Base-by-base conservation (phyloP, 2,113 vertebrate species). In the Cettia cetti region DNA sequence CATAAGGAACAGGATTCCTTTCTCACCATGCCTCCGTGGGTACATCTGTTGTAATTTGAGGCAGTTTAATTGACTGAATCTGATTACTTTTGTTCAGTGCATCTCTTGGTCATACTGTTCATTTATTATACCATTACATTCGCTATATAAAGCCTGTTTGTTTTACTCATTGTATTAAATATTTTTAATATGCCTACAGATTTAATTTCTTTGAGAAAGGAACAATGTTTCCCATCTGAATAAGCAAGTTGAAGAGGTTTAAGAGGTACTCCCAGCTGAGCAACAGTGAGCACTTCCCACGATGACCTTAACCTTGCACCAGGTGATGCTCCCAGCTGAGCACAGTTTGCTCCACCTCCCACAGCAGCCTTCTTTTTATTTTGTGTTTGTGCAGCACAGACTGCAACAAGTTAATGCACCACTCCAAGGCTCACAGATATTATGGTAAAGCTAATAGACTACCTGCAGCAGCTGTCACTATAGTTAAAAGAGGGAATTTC, bases 311-410 rank as follows among this genome's bases (percentile, higher is more conserved):
- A n/a, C 37, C 31, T 65, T 66, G 37, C 24, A 56, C 19, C 17
- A 59, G 9, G 16, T 74, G 65, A 69, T 23, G 11, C 30, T 77
- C 23, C 49, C 45, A 37, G 49, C 6, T 50, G 35, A 90, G 27
- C 0, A 0, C 14, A 30, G 10, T 82, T 82, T 0, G 1, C 82
- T 66, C 16, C 0, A 0, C 31, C 37, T 76, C 9, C 37, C 61
- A 45, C 9, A 77, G 26, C 22, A 71, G 35, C 42, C 53, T 78
- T 82, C 5, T 1, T 42, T 84, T 75, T 61, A 44, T 31, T 74
- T 37, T 65, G 7, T 56, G 18, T 49, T 65, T 78, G 50, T 47
- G 50, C 30, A 72, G 17, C 52, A 44, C 6, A 20, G 42, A 39
- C 23, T 37, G 8, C 39, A 47, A 54, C 39, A 83, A 37, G 23